Evolutionary conservation across 1,140 invertebrate genomes (phyloP).

Genomic region (Megalonaias nervosa): DNA sequence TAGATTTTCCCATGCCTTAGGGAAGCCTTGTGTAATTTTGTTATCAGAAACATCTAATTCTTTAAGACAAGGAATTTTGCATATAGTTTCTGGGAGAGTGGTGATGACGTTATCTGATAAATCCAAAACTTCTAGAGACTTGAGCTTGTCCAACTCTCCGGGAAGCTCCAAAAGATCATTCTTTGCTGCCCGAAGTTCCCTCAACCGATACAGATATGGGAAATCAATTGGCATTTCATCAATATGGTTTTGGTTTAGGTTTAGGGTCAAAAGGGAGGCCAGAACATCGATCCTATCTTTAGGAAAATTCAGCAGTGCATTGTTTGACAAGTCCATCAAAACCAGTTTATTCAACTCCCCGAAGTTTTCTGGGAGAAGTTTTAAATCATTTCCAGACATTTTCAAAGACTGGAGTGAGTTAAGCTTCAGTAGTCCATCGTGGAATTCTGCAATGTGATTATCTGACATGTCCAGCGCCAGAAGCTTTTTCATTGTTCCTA

Average conservation of each 20-base stretch:
- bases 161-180: conserved; percentile 61
- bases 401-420: conserved; percentile 56
- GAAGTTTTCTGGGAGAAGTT: conserved; percentile 61
- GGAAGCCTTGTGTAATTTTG: conserved; percentile 57
- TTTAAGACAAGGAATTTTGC: conserved; percentile 59
- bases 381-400: conserved; percentile 61
- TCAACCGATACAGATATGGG: conserved; percentile 65
- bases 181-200: conserved; percentile 42
- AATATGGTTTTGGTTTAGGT: conserved; percentile 66
- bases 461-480: conserved; percentile 47
- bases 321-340: conserved; percentile 61
- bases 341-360: conserved; percentile 60
- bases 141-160: conserved; percentile 58
- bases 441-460: conserved; percentile 54
- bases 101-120: conserved; percentile 66
- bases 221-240: conserved; percentile 65
- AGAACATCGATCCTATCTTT: conserved; percentile 65
- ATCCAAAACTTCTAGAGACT: conserved; percentile 59
- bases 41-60: conserved; percentile 65
- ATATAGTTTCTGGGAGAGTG: conserved; percentile 64
- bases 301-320: conserved; percentile 63
- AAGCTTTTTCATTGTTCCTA: conserved; percentile 54
- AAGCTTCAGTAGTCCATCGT: conserved; percentile 47
- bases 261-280: conserved; percentile 58
- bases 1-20: conserved; percentile 63